phyloP scores from a whole-genome alignment of 2,888 invertebrate genomes.

The Pristionchus mayeri region DNA sequence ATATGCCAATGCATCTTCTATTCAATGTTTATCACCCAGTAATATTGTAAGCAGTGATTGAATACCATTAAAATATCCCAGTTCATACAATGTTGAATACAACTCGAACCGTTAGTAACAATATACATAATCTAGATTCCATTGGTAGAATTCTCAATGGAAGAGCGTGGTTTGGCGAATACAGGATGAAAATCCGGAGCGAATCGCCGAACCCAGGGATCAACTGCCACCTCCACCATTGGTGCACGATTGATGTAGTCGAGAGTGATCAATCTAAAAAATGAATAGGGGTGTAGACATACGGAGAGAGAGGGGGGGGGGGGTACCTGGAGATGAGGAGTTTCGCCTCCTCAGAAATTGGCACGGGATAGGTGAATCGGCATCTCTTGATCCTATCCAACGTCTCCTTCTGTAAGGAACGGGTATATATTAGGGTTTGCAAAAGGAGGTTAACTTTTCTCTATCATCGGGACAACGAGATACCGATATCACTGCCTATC shows the following conservation, averaged over 20 bases:
- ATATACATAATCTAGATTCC: not conserved
- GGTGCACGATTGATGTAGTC: constrained; percentile 32
- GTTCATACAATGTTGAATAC: not conserved
- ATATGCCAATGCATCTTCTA: not conserved
- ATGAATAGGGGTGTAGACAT: not conserved
- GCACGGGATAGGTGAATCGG: not conserved
- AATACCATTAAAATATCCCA: not conserved
- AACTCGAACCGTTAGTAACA: not conserved
- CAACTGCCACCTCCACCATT: constrained; percentile 31
- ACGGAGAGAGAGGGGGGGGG: not conserved
- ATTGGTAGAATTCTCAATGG: not conserved
- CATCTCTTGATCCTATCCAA: constrained; percentile 34
- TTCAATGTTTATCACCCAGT: too few relatives aligned
- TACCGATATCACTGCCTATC: too few relatives aligned
- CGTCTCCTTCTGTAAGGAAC: constrained; percentile 13
- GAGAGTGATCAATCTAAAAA: constrained; percentile 28
- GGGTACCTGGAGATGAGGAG: not conserved
- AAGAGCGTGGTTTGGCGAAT: not conserved
- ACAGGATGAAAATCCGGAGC: constrained; percentile 23
- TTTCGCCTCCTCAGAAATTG: constrained; percentile 13
- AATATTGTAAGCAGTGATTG: not conserved
- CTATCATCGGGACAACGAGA: too few relatives aligned
- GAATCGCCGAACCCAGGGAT: constrained; percentile 17
- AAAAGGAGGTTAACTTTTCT: too few relatives aligned
- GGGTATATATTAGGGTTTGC: too few relatives aligned